phyloP scores from a whole-genome alignment of 2,113 vertebrate genomes.

The Saimiri boliviensis region DNA sequence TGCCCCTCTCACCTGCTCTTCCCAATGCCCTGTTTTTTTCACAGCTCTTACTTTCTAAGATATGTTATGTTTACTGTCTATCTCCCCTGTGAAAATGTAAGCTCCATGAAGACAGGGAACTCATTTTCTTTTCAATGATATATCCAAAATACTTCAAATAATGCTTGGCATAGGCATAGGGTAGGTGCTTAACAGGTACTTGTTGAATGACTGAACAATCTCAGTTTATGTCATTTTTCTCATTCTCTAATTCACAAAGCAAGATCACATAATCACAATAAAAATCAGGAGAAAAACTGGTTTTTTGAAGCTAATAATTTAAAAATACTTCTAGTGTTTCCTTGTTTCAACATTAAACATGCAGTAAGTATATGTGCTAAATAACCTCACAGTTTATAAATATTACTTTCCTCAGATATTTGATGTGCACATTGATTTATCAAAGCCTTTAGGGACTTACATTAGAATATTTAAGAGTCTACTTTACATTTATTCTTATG shows the following conservation, averaged over 20 bases:
- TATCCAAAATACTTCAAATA: neutral
- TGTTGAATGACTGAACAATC: neutral
- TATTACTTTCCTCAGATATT: neutral
- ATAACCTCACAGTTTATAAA: neutral
- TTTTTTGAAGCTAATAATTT: neutral
- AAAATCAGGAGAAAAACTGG: neutral
- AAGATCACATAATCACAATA: neutral
- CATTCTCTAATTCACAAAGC: neutral
- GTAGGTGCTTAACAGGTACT: neutral
- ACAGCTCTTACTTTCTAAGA: neutral
- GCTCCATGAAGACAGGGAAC: neutral
- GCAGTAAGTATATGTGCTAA: neutral
- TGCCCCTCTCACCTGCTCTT: neutral
- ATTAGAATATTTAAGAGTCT: neutral
- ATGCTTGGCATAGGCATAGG: neutral
- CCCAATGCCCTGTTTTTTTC: neutral
- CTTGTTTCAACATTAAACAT: conserved; percentile 10
- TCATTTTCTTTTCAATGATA: neutral
- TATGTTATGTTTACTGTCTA: neutral
- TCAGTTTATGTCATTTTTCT: neutral
- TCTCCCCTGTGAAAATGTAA: neutral
- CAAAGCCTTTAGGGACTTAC: neutral
- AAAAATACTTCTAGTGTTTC: neutral
- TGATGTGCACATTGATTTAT: neutral
- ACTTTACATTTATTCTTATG: neutral